phyloP scores from a whole-genome alignment of 2,797 vertebrate genomes.

The Dendrocincla fuliginosa region DNA sequence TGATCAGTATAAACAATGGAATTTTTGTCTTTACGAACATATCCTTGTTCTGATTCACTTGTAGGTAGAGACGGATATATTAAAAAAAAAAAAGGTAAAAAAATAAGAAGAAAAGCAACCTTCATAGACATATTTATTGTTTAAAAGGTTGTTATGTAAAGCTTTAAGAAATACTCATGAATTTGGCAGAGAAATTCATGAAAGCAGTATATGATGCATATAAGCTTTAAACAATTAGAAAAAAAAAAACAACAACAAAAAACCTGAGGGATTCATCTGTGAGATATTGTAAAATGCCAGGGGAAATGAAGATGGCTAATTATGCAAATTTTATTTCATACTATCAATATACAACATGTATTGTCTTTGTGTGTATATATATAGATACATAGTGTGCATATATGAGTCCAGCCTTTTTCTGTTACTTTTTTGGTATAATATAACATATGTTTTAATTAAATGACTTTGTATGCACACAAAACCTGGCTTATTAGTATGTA shows the following conservation, averaged over 20 bases:
- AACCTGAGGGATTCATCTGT: not conserved
- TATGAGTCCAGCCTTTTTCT: not conserved
- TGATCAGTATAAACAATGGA: constrained; percentile 72
- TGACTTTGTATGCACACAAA: not conserved
- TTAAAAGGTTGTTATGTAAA: constrained; percentile 2
- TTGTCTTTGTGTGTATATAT: not conserved
- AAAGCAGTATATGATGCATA: not conserved
- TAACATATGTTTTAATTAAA: not conserved
- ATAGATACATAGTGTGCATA: not conserved
- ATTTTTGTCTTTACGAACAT: constrained; percentile 71
- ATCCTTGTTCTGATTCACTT: constrained; percentile 54
- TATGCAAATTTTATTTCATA: not conserved
- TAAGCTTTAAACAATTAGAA: not conserved
- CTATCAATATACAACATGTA: not conserved
- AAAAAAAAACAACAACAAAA: not conserved
- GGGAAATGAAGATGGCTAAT: constrained; percentile 7
- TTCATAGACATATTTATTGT: constrained; percentile 6
- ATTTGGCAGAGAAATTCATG: not conserved
- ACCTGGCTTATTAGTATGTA: not conserved
- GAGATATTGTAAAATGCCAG: constrained; percentile 35
- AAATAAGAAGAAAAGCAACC: not conserved
- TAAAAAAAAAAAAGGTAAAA: not conserved
- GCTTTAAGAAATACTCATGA: constrained; percentile 32
- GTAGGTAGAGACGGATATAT: constrained; percentile 29
- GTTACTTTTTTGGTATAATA: not conserved